phyloP scores from a whole-genome alignment of 2,797 vertebrate genomes.

The Pogonophryne albipinna region DNA sequence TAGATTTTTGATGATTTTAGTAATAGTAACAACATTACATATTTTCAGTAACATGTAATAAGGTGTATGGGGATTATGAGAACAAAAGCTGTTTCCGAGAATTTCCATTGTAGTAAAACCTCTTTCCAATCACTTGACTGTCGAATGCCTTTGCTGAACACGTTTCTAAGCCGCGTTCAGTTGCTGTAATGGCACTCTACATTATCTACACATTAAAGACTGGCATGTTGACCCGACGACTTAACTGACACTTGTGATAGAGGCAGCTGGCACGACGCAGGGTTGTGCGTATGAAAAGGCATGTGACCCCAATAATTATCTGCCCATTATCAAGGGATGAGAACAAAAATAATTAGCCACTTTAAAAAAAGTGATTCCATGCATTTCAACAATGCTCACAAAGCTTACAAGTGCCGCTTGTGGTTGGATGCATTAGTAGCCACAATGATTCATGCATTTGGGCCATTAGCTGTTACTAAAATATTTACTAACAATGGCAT shows the following conservation, averaged over 20 bases:
- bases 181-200: background rate
- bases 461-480: background rate
- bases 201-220: conserved; percentile 27
- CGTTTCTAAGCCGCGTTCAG: background rate
- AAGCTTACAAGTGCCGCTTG: background rate
- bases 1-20: background rate
- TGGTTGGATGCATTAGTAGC: background rate
- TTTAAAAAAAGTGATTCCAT: conserved; percentile 30
- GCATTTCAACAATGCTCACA: conserved; percentile 15
- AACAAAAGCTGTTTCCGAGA: background rate
- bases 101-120: background rate
- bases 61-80: background rate
- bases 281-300: background rate
- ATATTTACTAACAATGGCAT: background rate
- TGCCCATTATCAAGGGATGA: conserved; percentile 49
- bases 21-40: background rate
- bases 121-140: background rate
- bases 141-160: background rate
- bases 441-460: background rate
- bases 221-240: conserved; percentile 23
- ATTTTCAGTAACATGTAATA: background rate
- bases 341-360: conserved; percentile 50
- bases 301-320: conserved; percentile 41
- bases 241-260: conserved; percentile 8
- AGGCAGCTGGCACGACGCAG: conserved; percentile 35